Conservation (phyloP, 1,140 invertebrate genomes). For the Magallana angulata region DNA sequence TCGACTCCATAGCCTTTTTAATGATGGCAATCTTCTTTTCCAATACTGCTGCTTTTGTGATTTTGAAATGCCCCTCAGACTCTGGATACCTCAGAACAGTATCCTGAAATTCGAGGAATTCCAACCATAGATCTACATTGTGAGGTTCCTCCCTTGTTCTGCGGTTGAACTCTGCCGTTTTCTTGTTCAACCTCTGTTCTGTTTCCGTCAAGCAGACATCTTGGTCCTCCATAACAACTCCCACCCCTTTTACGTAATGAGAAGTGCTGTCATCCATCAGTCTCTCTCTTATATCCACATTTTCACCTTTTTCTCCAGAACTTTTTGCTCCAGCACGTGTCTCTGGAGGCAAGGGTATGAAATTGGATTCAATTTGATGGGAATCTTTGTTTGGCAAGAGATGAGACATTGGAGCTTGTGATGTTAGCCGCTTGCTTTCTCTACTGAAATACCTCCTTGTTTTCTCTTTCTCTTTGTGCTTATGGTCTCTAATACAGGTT, state of each 20-base stretch:
- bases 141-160: conserved; percentile 75
- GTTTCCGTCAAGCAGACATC: conserved; percentile 8
- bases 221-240: conserved; percentile 4
- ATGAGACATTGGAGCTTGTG: conserved; percentile 38
- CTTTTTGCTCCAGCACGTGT: background rate
- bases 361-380: background rate
- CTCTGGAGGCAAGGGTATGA: background rate
- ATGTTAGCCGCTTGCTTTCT: conserved; percentile 60
- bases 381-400: conserved; percentile 48
- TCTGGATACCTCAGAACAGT: conserved; percentile 56
- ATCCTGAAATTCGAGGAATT: conserved; percentile 81
- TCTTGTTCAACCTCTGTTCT: conserved; percentile 52
- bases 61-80: conserved; percentile 44
- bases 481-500: conserved; percentile 39
- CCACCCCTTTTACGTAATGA: conserved; percentile 65
- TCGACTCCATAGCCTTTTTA: conserved; percentile 79
- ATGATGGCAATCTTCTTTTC: conserved; percentile 81
- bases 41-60: conserved; percentile 61
- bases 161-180: conserved; percentile 78
- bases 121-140: conserved; percentile 79
- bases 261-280: conserved; percentile 65
- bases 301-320: background rate
- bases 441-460: conserved; percentile 69
- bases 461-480: conserved; percentile 52
- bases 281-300: conserved; percentile 57